Evolutionary conservation across 2,113 vertebrate genomes (phyloP), one percentile per base, ranked within the genome.

Genomic region (Arothron firmamentum): DNA sequence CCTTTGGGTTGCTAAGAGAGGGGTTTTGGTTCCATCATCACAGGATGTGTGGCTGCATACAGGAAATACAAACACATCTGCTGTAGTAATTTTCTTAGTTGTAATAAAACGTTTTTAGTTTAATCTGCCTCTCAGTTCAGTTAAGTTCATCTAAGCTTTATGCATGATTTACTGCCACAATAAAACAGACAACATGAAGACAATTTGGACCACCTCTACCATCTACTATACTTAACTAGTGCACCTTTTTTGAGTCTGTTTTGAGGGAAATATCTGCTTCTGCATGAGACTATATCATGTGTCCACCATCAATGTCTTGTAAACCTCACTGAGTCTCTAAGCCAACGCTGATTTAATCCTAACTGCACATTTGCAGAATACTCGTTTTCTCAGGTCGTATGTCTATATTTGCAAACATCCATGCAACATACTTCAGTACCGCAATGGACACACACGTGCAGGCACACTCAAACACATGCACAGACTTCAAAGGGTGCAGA

Each of bases 401-500:
- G 56, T 77, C 52, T 56, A 25, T 69, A 62, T 72, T 64, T 72
- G 16, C 68, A 54, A 70, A 25, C n/a, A 57, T 51, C 52, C 31
- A 52, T 4, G 21, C 68, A 34, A 38, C 63, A 67, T 67, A 70
- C 59, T 19, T 56, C 64, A 56, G 43, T 57, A 61, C 60, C 60
- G 76, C 62, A 62, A 69, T 55, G n/a, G 58, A 54, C 46, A 65
- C 58, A 70, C 75, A 57, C 41, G 63, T 60, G 73, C 56, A 53
- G 19, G 60, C 1, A 61, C 66, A 72, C 67, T 58, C 67, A 87
- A 70, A 82, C 75, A 82, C 69, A 81, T 60, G 69, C 72, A 80
- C 57, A 56, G 46, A 84, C 79, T 86, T 90, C 84, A 89, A 90
- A 90, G 78, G 74, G 49, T 76, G 57, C 56, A 78, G 80, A 90